These are phyloP conservation scores for Glareola pratincola DNA, from an alignment of 2,113 vertebrate species.

Conservation along the genomic window DNA sequence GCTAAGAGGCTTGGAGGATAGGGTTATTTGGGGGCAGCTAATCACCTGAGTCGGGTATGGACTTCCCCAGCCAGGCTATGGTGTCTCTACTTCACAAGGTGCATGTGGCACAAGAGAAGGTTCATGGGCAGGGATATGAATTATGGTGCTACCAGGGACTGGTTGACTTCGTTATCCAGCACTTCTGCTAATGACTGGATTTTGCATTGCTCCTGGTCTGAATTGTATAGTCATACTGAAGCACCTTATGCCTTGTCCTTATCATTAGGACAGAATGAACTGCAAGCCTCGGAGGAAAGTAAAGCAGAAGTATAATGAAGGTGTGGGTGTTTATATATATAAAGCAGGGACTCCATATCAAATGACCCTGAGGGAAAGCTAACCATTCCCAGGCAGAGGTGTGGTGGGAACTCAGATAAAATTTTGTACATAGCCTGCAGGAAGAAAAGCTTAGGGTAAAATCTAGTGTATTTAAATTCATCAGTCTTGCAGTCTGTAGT, in stretches of 20 bases:
- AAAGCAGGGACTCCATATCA: slow-evolving; percentile 31
- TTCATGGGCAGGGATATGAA: not conserved
- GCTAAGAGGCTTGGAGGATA: not conserved
- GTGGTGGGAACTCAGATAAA: slow-evolving; percentile 67
- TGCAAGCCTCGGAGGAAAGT: not conserved
- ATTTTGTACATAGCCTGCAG: slow-evolving; percentile 8
- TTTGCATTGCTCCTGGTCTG: not conserved
- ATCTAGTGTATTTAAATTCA: not conserved
- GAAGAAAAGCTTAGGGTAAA: slow-evolving; percentile 6
- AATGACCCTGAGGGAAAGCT: slow-evolving; percentile 39
- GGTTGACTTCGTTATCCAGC: not conserved
- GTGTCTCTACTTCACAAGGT: not conserved
- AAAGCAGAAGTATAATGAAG: slow-evolving; percentile 45
- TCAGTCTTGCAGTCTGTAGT: not conserved
- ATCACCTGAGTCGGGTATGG: not conserved
- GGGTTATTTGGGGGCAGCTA: not conserved
- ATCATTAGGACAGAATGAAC: not conserved
- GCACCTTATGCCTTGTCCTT: not conserved
- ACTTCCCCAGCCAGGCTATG: not conserved
- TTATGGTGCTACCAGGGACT: not conserved
- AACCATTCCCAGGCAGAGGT: slow-evolving; percentile 62
- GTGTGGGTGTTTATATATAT: slow-evolving; percentile 51
- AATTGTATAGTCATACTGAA: not conserved
- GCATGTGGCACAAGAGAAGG: fast-evolving
- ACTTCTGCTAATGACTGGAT: not conserved